Evolutionary conservation across 2,113 vertebrate species (phyloP), one percentile per base, ranked within the genome.

Genomic region (Cichladusa arquata): DNA sequence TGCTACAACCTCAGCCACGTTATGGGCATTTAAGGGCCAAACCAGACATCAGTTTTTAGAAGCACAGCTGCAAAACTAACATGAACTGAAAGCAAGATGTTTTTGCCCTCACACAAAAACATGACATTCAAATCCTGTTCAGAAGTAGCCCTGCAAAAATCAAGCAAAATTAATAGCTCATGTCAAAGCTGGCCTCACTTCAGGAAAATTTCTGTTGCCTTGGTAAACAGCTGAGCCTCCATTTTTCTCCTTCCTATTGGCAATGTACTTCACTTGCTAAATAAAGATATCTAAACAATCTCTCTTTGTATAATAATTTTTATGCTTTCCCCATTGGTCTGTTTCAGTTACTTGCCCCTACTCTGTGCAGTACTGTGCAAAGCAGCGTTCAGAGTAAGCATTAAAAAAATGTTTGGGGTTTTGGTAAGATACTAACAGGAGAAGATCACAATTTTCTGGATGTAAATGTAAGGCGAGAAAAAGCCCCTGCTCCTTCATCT

Each of bases 161-260:
- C 81, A 92, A 91, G 85, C 17, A 86, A 83, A 91, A 71, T 92
- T 93, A 93, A 88, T 58, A 81, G 88, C 56, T 92, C 56, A 31
- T 91, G 91, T 93, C 76, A 80, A 89, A 96, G 33, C 70, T 95
- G 96, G 90, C 84, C 48, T 86, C 50, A 48, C 81, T 80, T 96
- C 93, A 90, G 90, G 84, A 95, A 96, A 97, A 94, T 88, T 81
- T 92, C 67, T 95, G 74, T 93, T 93, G 88, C 93, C 72, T 96
- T 93, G 90, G 92, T 95, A 97, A 97, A 96, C 88, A 96, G 93
- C 90, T 88, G 83, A 97, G 60, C 61, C 86, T 96, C 84, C 86
- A 19, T 86, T 95, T 95, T 89, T 73, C 79, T 72, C 34, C 78
- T 96, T 97, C 90, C 88, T 95, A 93, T 48, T 91, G 95, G 94